Conservation (phyloP, 2,113 vertebrate genomes). For the Hypanus sabinus region DNA sequence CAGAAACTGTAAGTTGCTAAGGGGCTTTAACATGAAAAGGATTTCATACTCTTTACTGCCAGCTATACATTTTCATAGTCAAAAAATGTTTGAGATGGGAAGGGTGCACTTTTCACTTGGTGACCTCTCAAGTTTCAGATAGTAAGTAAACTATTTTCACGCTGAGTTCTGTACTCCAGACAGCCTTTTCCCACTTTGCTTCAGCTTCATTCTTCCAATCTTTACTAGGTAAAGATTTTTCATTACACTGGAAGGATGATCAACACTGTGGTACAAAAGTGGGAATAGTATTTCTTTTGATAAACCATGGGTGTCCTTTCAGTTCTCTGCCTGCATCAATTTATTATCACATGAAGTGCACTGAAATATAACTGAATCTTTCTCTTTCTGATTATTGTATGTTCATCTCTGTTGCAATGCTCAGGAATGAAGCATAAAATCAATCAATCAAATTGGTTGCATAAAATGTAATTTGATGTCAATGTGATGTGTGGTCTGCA, state of each 20-base stretch:
- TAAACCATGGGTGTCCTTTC: neutral
- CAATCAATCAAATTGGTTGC: neutral
- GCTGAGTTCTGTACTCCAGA: too few species aligned
- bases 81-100: neutral
- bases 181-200: too few species aligned
- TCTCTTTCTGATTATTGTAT: neutral
- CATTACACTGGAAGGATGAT: neutral
- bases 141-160: too few species aligned
- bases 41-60: neutral
- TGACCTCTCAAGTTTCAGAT: neutral
- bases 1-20: neutral
- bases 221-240: neutral
- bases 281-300: neutral
- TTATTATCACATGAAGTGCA: conserved; percentile 16
- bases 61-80: neutral
- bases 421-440: neutral
- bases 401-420: neutral
- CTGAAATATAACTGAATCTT: neutral
- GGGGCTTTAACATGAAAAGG: neutral
- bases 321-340: conserved; percentile 15
- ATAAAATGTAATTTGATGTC: neutral
- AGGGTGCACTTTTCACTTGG: neutral
- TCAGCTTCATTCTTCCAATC: too few species aligned
- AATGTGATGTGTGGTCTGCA: neutral
- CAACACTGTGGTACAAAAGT: neutral